Base-by-base conservation (phyloP, 2,888 invertebrate species). In the Himalopsyche japonica region DNA sequence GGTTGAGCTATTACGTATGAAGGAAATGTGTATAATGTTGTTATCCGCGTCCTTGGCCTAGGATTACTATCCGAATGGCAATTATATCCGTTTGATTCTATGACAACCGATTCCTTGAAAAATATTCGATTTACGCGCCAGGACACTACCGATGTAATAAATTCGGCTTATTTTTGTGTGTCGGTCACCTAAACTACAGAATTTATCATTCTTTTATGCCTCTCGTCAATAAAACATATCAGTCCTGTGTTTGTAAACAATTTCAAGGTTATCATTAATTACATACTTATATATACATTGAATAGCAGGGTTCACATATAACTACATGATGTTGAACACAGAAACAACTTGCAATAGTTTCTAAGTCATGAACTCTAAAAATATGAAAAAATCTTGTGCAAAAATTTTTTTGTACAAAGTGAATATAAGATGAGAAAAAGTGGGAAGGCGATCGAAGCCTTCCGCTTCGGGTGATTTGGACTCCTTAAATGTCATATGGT, bases 1-100 rank as follows among this genome's bases (percentile, higher is more conserved):
- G 85, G 80, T 85, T 79, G 79, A 76, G 48, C 82, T 76, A 49
- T 84, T 84, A 84, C 84, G 84, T 84, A 84, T 84, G 76, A 84
- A 80, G 83, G 76, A 82, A 84, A 81, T 78, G 84, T 82, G 84
- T 79, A 81, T 84, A 78, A 84, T 80, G 76, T 76, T 32, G 37
- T 79, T 32, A 76, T 43, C 70, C 48, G 79, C 79, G 79, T 82
- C 78, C 64, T 78, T 47, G 81, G 47, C 37, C 78, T 49, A 47
- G 57, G 48, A 79, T 77, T 77, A 77, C 77, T 27, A 34, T 77
- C 43, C 43, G 24, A 70, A 70, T 27, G 15, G 70, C 30, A 27
- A 70, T 70, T 70, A 70, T 30, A 70, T 70, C 30, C 30, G 27
- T 70, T 70, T 8, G 30, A 27, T 70, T 70, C 27, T 27, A 27